These are phyloP conservation scores for Paramormyrops hopkinsi DNA, from an alignment of 2,797 vertebrate genomes.

Conservation along the genomic window DNA sequence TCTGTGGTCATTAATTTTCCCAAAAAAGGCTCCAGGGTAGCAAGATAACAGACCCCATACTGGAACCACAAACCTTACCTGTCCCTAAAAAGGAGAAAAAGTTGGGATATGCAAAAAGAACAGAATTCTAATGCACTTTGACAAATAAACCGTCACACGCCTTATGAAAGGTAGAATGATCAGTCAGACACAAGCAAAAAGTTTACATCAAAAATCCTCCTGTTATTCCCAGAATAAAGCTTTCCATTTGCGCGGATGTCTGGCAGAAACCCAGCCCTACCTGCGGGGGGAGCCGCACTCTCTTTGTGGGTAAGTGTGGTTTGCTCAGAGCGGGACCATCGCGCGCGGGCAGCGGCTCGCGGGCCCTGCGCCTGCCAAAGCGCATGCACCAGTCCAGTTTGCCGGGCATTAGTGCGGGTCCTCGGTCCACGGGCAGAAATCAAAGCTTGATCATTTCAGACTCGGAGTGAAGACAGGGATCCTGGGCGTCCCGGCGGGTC, in stretches of 20 bases:
- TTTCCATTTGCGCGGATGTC: constrained; percentile 25
- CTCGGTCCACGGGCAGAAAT: constrained; percentile 19
- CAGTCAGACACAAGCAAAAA: background rate
- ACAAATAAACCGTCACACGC: background rate
- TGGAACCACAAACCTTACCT: background rate
- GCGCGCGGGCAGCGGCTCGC: constrained; percentile 1
- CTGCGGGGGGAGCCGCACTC: background rate
- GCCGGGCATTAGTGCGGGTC: constrained; percentile 37
- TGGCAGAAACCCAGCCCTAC: background rate
- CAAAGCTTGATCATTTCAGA: background rate
- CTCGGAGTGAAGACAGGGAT: background rate
- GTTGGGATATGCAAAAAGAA: background rate
- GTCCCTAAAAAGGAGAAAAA: background rate
- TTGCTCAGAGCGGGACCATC: background rate
- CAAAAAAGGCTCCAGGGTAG: background rate
- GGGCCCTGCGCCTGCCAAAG: constrained; percentile 52
- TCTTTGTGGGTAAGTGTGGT: background rate
- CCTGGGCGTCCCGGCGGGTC: background rate
- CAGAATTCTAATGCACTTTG: background rate
- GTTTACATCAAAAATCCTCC: background rate
- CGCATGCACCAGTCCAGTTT: constrained; percentile 55
- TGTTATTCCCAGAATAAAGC: background rate
- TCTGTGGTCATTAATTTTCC: background rate
- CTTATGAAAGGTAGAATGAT: background rate
- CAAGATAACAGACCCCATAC: background rate